Evolutionary conservation across 2,797 vertebrate species (phyloP), one percentile per base, ranked within the genome.

Genomic region (Onychomys arenicola): DNA sequence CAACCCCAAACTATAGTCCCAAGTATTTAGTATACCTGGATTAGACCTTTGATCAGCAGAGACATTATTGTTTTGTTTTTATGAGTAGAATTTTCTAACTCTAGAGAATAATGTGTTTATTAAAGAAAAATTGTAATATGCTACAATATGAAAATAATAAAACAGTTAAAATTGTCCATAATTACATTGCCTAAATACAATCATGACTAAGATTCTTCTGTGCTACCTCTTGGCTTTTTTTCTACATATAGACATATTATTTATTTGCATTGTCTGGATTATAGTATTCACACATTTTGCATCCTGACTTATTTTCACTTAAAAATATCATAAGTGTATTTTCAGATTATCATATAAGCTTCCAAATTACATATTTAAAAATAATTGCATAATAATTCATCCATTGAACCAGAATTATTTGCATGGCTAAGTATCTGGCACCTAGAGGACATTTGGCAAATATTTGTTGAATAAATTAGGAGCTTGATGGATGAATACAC

Each of bases 61-160:
- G 43, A 76, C n/a, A 93, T 82, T 93, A 80, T 12, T 88, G 43
- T 46, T 77, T 80, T 25, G 49, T 16, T 91, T 80, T 78, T 90
- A 29, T 86, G 67, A 91, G 77, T 32, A 81, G 29, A 81, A 63
- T 88, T 96, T 95, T 95, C 57, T 88, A 97, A 89, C 34, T 95
- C 78, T 19, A 93, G 90, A 93, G 96, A 96, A 97, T 77, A 84
- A 94, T 80, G 8, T 82, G 6, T 75, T 97, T 96, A 96, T 82
- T 96, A 96, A 96, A 95, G 87, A 97, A 97, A 96, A 94, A 85
- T 90, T 95, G 46, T 52, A 97, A 96, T 95, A 94, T 93, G 34
- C 67, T 96, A 90, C 94, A 97, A 97, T 97, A 95, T 87, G 90
- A 87, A 97, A 97, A 97, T 83, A 95, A 94, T 93, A 89, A 96